These are phyloP conservation scores for Clytia hemisphaerica DNA, from an alignment of 30 jellyfish, hydroid and myxozoan species.

Conservation along the genomic window DNA sequence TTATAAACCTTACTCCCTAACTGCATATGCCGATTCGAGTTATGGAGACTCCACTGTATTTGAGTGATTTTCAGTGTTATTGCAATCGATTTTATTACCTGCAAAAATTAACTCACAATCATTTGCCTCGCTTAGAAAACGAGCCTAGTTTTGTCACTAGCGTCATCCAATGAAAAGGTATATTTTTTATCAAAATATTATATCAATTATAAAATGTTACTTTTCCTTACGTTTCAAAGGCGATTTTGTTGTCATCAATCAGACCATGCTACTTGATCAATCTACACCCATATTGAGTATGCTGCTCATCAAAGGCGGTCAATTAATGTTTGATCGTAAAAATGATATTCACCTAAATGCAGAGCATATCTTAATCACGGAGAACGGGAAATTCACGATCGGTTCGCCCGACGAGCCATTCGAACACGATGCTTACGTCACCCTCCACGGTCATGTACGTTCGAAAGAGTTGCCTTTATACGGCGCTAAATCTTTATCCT, in stretches of 20 bases:
- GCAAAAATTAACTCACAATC: too few relatives aligned
- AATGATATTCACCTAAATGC: slow-evolving; percentile 70
- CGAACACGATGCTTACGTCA: slow-evolving; percentile 72
- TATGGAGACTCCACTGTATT: too few relatives aligned
- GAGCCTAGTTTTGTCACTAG: too few relatives aligned
- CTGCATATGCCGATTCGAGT: too few relatives aligned
- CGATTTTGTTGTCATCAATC: slow-evolving; percentile 65
- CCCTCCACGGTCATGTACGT: slow-evolving; percentile 90
- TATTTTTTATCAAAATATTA: too few relatives aligned
- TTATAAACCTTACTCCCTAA: too few relatives aligned
- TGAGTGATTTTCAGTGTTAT: too few relatives aligned
- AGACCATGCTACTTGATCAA: slow-evolving; percentile 70
- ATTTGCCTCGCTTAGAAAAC: too few relatives aligned
- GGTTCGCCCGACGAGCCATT: slow-evolving; percentile 85
- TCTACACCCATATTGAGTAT: slow-evolving; percentile 78
- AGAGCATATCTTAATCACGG: slow-evolving; percentile 70
- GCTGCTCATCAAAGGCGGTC: slow-evolving; percentile 73
- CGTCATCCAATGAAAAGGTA: too few relatives aligned
- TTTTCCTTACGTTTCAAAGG: too few relatives aligned
- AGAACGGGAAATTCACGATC: slow-evolving; percentile 58
- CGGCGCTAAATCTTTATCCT: slow-evolving; percentile 88
- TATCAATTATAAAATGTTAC: too few relatives aligned
- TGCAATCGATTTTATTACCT: too few relatives aligned
- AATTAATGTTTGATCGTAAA: slow-evolving; percentile 61
- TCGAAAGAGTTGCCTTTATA: slow-evolving; percentile 93